Base-by-base conservation (phyloP, 2,797 vertebrate species). In the Fistularia tabacaria region DNA sequence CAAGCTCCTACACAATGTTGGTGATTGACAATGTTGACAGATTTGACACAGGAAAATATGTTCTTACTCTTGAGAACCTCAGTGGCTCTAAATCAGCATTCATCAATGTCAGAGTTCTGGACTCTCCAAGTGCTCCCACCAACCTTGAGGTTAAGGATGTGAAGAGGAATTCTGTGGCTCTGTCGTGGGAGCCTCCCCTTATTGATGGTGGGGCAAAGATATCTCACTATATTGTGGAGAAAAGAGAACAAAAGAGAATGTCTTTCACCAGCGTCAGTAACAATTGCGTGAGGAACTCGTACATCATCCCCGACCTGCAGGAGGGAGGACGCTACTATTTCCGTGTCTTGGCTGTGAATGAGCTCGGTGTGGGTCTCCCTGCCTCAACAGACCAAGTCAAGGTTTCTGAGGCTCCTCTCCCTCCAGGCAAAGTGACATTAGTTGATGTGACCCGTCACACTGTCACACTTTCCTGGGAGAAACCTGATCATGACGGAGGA, bases 141-240 rank as follows among this genome's bases (percentile, higher is more conserved):
- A 98, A 98, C 59, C 70, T 99, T 65, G 89, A 81, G 40, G 73
- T 98, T 54, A 95, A 91, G 77, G 97, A 99, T 87, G 91, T 99
- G 11, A 99, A 93, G 79, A 97, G 93, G 88, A 92, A 92, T 82
- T 97, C 88, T 3, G 94, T 96, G 38, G 91, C 89, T 36, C 69
- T 99, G 44, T 93, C 93, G 45, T 99, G 97, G 97, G 97, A 99
- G 57, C 92, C 95, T 44, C 97, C 97, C 63, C 89, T 96, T 54
- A 96, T 98, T 82, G 97, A 99, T 80, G 97, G 97, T 0, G 97
- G 97, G 64, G 92, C 94, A 59, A 99, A 98, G 87, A 97, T 99
- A 82, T 97, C 94, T 57, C 95, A 98, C 79, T 99, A 99, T 51
- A 91, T 99, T 46, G 91, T 99, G 46, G 97, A 99, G 85, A 98